phyloP scores from a whole-genome alignment of 1,140 invertebrate species.

The Contarinia nasturtii region DNA sequence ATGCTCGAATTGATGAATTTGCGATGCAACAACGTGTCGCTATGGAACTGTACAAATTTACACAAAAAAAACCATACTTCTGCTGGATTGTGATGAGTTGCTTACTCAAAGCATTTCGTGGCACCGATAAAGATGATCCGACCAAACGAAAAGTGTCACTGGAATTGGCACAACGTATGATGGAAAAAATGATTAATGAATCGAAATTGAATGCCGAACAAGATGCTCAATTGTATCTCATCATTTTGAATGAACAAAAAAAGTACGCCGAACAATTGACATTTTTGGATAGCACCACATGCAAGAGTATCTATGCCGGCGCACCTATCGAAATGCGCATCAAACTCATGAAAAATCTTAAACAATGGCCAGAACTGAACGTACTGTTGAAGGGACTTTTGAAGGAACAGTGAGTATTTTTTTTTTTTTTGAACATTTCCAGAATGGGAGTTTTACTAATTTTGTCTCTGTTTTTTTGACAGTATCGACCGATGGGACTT shows the following conservation, averaged over 20 bases:
- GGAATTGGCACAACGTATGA: constrained; percentile 69
- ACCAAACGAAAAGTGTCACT: constrained; percentile 45
- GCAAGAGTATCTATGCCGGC: constrained; percentile 35
- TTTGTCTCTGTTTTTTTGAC: not conserved
- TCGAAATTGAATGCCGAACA: constrained; percentile 84
- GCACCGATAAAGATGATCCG: constrained; percentile 24
- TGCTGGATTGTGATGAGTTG: constrained; percentile 92
- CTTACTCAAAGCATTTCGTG: constrained; percentile 19
- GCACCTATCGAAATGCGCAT: constrained; percentile 46
- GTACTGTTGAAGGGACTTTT: constrained; percentile 45
- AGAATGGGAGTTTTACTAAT: not conserved
- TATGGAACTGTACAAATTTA: constrained; percentile 72
- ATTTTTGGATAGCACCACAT: constrained; percentile 57
- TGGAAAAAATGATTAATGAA: constrained; percentile 72
- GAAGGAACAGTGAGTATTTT: constrained; percentile 37
- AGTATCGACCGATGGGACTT: constrained; percentile 59
- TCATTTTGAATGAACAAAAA: constrained; percentile 69
- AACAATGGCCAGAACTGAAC: constrained; percentile 52
- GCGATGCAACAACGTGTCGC: constrained; percentile 82
- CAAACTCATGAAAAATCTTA: constrained; percentile 49
- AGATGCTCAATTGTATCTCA: constrained; percentile 78
- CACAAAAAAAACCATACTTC: constrained; percentile 90
- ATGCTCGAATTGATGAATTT: constrained; percentile 76
- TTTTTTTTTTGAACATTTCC: not conserved
- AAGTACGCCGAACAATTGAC: constrained; percentile 67